A percentile compares a stretch with the other conserved stretches of the same genome.
These are phyloP conservation scores for Glyphotaelius pellucidus DNA, from an alignment of 2,888 invertebrate genomes.

Conservation along the genomic window DNA sequence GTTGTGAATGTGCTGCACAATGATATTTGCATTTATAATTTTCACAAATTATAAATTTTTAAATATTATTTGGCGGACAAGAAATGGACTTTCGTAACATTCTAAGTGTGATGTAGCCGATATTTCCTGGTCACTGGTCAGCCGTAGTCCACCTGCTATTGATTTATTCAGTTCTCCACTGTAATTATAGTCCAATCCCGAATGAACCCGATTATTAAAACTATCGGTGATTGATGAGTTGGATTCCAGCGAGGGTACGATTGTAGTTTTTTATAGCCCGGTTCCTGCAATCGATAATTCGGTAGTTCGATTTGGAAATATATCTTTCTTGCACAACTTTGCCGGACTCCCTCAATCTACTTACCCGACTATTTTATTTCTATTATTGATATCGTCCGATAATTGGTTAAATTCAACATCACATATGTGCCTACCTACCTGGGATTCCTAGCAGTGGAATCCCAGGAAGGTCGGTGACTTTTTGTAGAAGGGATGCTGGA, in stretches of 20 bases:
- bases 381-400: too few species aligned
- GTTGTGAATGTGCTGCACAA: too few species aligned
- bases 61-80: neutral
- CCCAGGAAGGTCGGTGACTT: too few species aligned
- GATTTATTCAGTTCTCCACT: conserved; percentile 57
- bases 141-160: conserved; percentile 63
- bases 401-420: too few species aligned
- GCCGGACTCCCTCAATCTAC: too few species aligned
- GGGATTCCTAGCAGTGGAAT: too few species aligned
- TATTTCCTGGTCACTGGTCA: conserved; percentile 8
- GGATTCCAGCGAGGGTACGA: conserved; percentile 23
- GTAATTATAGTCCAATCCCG: conserved; percentile 55
- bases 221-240: conserved; percentile 61
- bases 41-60: too few species aligned
- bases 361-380: too few species aligned
- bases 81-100: neutral
- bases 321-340: too few species aligned
- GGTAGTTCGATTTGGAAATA: neutral
- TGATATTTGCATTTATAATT: too few species aligned
- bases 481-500: too few species aligned
- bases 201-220: conserved; percentile 59
- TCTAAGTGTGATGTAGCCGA: neutral
- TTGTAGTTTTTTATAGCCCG: neutral
- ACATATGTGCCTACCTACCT: too few species aligned
- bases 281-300: neutral